Percentiles rank a stretch among this genome's conserved stretches.
Conservation (phyloP, 2,888 invertebrate genomes). For the Erebia epiphron region DNA sequence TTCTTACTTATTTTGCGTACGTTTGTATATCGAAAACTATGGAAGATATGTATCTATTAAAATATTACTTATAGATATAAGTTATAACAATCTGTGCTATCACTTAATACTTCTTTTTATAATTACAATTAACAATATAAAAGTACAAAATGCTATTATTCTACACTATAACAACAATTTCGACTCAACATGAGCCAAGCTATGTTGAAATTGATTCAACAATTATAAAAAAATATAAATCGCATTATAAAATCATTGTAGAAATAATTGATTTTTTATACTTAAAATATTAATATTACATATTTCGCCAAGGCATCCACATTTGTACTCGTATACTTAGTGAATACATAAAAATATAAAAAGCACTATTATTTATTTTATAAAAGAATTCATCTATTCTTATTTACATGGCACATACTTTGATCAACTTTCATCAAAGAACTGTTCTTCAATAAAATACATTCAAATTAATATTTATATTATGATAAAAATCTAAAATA, state of each 20-base stretch:
- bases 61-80: constrained; percentile 8
- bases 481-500: constrained; percentile 38
- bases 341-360: constrained; percentile 41
- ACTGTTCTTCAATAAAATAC: constrained; percentile 16
- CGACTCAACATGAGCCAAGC: constrained; percentile 75
- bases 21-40: background rate
- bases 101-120: constrained; percentile 19
- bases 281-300: constrained; percentile 28
- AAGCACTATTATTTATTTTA: constrained; percentile 41
- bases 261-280: constrained; percentile 27
- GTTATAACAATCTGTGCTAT: constrained; percentile 19
- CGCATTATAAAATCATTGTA: constrained; percentile 42
- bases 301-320: constrained; percentile 53
- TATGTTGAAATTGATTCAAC: constrained; percentile 66
- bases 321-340: constrained; percentile 55
- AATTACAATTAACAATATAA: constrained; percentile 42
- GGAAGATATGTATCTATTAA: constrained; percentile 15
- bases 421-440: constrained; percentile 49
- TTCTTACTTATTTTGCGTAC: background rate
- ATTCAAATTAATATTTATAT: constrained; percentile 15
- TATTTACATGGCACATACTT: constrained; percentile 76
- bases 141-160: constrained; percentile 42
- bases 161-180: constrained; percentile 45
- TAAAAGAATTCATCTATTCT: constrained; percentile 49
- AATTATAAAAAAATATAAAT: constrained; percentile 48